Base-by-base conservation (phyloP, 2,797 vertebrate genomes). In the Eidolon dupreanum region DNA sequence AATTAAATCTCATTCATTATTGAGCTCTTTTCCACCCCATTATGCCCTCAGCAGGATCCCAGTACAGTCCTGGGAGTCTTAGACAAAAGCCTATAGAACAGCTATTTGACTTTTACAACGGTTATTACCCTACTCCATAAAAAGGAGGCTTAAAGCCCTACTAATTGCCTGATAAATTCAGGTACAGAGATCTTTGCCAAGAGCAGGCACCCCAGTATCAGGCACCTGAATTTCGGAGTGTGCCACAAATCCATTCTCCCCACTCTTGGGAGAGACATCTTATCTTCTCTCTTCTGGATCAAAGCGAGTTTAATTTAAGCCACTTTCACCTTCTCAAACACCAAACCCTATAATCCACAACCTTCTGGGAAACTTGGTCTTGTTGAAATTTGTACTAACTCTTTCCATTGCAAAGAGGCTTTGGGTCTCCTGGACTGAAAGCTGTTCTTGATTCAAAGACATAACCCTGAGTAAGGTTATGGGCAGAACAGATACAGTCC, bases 151-250 rank as follows among this genome's bases (percentile, higher is more conserved):
- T 10, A 4, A 85, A 88, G 51, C 12, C 31, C 46, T 83, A 28
- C 3, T 7, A 13, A 53, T 66, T 74, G 71, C 2, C 36, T 88
- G 33, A 11, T 36, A 68, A 81, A 31, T 9, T 77, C 61, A 70
- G 59, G 16, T 28, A 9, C 57, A 74, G 22, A 78, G 26, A 83
- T 93, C n/a, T 89, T 63, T 88, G 59, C 33, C 43, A 91, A 87
- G 12, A 71, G 11, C 3, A 38, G 33, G 0, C 12, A 51, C 2
- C 8, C 33, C 7, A 6, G 2, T 31, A 53, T 10, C 7, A 33
- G 7, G 4, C 12, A 33, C 20, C 33, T 55, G 3, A 51, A 17
- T 66, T 38, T 51, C 2, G 12, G 22, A 5, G 55, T 36, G 3
- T 9, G 59, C 20, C 38, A 57, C 12, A 91, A 33, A 65, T 53